Evolutionary conservation across 2,888 invertebrate genomes (phyloP).

Genomic region (Congeria kusceri): DNA sequence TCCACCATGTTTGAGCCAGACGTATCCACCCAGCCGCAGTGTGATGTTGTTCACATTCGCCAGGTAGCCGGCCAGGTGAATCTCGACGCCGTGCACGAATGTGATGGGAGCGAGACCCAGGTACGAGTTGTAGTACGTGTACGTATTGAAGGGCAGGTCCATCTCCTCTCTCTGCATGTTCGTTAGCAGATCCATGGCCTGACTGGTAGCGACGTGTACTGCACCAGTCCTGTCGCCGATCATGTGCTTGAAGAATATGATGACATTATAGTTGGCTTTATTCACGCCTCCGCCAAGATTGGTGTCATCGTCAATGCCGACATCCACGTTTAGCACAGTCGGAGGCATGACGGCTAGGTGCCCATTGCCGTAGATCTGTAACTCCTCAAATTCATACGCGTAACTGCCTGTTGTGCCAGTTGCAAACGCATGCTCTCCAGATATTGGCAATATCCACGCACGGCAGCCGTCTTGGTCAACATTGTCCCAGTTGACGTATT

Average conservation of each 20-base stretch:
- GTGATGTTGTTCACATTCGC: conserved; percentile 74
- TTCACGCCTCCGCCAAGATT: conserved; percentile 36
- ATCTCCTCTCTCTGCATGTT: conserved; percentile 69
- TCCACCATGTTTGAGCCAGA: conserved; percentile 78
- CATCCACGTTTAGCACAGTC: conserved; percentile 26
- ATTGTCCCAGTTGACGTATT: conserved; percentile 72
- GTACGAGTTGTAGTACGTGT: conserved; percentile 69
- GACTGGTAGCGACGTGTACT: conserved; percentile 69
- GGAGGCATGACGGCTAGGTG: conserved; percentile 74
- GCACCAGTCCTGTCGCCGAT: conserved; percentile 77
- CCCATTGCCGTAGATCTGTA: conserved; percentile 77
- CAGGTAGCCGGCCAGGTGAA: conserved; percentile 73
- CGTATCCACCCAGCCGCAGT: conserved; percentile 72
- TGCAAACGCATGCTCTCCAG: conserved; percentile 72
- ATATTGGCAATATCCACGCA: conserved; percentile 76
- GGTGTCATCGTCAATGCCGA: conserved; percentile 50
- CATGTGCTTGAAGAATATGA: conserved; percentile 77
- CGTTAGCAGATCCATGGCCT: conserved; percentile 69
- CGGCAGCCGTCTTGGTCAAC: conserved; percentile 65
- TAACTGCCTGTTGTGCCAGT: conserved; percentile 32
- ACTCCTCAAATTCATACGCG: conserved; percentile 73
- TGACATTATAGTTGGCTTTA: conserved; percentile 58
- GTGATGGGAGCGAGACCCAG: conserved; percentile 75
- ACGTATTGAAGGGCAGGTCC: conserved; percentile 75
- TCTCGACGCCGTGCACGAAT: conserved; percentile 75